Conservation (phyloP, 2,888 invertebrate species). For the Campaea margaritaria region DNA sequence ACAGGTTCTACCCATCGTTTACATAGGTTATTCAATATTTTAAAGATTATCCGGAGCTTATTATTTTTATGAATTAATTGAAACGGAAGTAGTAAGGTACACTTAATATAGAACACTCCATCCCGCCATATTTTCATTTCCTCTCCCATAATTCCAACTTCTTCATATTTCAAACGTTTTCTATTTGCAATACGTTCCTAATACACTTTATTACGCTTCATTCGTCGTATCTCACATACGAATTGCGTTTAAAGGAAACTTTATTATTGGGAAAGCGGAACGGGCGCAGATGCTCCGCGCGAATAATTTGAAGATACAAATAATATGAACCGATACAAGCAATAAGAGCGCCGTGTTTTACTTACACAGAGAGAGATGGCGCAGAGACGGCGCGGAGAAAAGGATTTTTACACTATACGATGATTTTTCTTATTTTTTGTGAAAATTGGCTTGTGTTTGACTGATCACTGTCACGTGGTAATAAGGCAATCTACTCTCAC, state of each 20-base stretch:
- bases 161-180: constrained; percentile 51
- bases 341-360: constrained; percentile 68
- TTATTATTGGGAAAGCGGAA: constrained; percentile 78
- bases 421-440: no score
- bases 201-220: constrained; percentile 80
- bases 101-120: background rate
- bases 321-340: constrained; percentile 59
- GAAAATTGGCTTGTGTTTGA: no score
- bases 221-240: constrained; percentile 82
- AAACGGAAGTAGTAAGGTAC: no score
- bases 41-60: no score
- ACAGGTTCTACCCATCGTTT: no score
- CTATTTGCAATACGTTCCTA: constrained; percentile 80
- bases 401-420: constrained; percentile 46
- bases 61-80: no score
- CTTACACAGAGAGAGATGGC: constrained; percentile 67
- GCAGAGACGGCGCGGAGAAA: constrained; percentile 43
- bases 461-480: no score
- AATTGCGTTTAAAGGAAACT: constrained; percentile 81
- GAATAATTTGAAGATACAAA: constrained; percentile 76
- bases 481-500: no score
- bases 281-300: constrained; percentile 71
- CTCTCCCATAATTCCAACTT: constrained; percentile 28
- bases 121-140: background rate
- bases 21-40: no score